Conservation (phyloP, 2,113 vertebrate species). For the Onychorhynchus coronatus region DNA sequence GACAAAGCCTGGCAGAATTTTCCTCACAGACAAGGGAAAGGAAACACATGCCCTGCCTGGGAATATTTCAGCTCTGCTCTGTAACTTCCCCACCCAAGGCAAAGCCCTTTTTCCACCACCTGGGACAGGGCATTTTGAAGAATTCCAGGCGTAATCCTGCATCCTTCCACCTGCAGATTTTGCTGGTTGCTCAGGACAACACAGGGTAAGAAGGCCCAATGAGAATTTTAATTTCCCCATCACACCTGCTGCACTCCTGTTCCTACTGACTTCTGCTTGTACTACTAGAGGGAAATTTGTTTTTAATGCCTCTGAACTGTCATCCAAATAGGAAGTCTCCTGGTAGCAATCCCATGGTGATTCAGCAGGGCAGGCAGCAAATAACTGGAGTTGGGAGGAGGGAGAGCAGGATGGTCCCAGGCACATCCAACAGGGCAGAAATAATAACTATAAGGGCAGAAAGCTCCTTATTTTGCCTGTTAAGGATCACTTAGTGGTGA, state of each 20-base stretch:
- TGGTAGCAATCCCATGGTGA: neutral
- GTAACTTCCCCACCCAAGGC: neutral
- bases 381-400: neutral
- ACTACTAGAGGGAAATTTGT: neutral
- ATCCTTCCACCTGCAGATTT: neutral
- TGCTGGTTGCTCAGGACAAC: neutral
- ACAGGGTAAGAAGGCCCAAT: neutral
- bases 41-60: neutral
- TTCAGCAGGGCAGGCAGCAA: neutral
- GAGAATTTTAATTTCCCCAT: neutral
- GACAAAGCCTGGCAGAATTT: neutral
- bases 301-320: neutral
- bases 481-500: neutral
- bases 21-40: neutral
- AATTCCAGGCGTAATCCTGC: neutral
- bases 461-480: neutral
- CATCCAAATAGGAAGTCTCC: neutral
- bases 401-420: neutral
- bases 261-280: neutral
- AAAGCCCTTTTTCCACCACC: neutral
- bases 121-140: neutral
- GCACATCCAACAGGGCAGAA: neutral
- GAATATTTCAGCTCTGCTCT: neutral
- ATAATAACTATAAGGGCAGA: neutral
- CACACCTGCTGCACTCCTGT: neutral